Evolutionary conservation across 2,888 invertebrate genomes (phyloP).

Genomic region (Odontothrips loti): DNA sequence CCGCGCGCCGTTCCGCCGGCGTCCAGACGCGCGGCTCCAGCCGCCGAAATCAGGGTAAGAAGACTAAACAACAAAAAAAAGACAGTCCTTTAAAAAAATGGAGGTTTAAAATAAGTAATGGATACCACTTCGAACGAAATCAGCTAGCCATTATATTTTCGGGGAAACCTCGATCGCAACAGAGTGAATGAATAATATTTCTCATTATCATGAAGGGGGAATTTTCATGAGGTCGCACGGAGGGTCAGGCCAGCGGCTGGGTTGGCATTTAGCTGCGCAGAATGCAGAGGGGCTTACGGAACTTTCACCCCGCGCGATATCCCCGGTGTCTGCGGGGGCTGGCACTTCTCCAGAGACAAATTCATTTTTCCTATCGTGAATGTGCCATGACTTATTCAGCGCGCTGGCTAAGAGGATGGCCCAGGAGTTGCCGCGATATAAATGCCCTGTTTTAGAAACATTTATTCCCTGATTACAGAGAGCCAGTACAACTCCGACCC

Average conservation of each 20-base stretch:
- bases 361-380: not conserved
- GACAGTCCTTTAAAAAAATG: too few species aligned
- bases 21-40: constrained; percentile 41
- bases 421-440: not conserved
- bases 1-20: constrained; percentile 50
- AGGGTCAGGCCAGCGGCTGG: too few species aligned
- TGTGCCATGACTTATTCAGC: not conserved
- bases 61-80: too few species aligned
- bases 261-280: too few species aligned
- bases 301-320: too few species aligned
- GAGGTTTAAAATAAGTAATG: too few species aligned
- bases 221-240: not conserved
- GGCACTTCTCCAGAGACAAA: not conserved
- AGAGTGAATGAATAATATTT: too few species aligned
- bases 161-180: too few species aligned
- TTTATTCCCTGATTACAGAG: not conserved
- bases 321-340: not conserved
- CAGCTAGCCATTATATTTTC: too few species aligned
- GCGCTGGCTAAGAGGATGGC: not conserved
- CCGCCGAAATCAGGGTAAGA: constrained; percentile 37
- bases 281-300: too few species aligned
- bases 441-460: constrained; percentile 1
- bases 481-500: constrained; percentile 38
- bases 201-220: not conserved
- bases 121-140: too few species aligned